A percentile compares a stretch with the other conserved stretches of the same genome.
phyloP scores from a whole-genome alignment of 2,113 vertebrate genomes.

The Sebastes schlegelii region DNA sequence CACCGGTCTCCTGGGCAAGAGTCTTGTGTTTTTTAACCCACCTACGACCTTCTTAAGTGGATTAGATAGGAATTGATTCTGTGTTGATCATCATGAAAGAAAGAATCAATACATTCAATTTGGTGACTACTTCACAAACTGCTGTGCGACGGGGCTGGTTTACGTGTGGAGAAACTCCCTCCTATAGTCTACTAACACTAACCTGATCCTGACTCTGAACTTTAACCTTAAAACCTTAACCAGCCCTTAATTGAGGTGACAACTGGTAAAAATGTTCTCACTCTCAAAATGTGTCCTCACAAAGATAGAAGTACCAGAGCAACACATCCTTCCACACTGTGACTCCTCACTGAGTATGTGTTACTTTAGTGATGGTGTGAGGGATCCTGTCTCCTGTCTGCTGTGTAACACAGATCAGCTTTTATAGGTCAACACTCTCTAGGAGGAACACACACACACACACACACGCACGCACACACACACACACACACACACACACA shows the following conservation, averaged over 20 bases:
- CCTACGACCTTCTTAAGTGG: too few species aligned
- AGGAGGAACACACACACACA: constrained; percentile 23
- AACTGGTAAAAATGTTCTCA: background rate
- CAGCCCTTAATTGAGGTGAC: background rate
- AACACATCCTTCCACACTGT: background rate
- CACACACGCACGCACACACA: constrained; percentile 40
- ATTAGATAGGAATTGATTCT: too few species aligned
- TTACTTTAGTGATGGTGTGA: constrained; percentile 42
- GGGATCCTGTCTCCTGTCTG: constrained; percentile 51
- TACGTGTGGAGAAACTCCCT: background rate
- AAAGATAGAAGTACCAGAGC: background rate
- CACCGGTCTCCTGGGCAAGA: too few species aligned
- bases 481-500: constrained; percentile 12
- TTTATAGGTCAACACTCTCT: constrained; percentile 65
- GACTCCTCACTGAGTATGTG: constrained; percentile 8
- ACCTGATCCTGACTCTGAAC: too few species aligned
- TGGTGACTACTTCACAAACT: too few species aligned
- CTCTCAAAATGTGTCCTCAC: background rate
- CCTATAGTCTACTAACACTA: background rate
- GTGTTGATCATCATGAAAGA: too few species aligned
- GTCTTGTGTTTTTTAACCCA: too few species aligned
- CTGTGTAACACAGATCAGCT: constrained; percentile 51
- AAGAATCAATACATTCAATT: too few species aligned
- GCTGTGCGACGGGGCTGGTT: too few species aligned
- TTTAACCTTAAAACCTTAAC: background rate